A percentile compares a stretch with the other conserved stretches of the same genome.
Evolutionary conservation across 2,797 vertebrate species (phyloP).

Genomic region (Coccyzus lansbergi): DNA sequence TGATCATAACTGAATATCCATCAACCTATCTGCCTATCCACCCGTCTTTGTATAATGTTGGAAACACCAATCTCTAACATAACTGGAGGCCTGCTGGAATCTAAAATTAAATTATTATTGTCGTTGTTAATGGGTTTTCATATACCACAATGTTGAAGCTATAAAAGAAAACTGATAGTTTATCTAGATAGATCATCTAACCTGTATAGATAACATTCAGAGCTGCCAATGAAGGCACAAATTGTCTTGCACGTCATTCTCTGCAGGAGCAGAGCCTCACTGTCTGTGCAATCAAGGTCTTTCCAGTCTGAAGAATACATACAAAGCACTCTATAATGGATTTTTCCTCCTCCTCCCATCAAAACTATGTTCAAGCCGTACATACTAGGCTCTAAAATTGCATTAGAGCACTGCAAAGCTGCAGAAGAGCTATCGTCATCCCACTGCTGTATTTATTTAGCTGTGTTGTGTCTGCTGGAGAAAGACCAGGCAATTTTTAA

Average conservation of each 20-base stretch:
- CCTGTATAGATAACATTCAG: not conserved
- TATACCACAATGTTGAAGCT: not conserved
- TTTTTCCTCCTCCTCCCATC: constrained; percentile 1
- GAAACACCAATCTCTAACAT: not conserved
- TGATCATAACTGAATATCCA: constrained; percentile 25
- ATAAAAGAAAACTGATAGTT: not conserved
- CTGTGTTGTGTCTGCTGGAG: constrained; percentile 1
- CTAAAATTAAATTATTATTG: constrained; percentile 15
- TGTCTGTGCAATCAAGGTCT: not conserved
- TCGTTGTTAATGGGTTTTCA: not conserved
- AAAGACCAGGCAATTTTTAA: not conserved
- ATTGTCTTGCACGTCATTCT: not conserved
- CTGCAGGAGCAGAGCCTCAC: not conserved
- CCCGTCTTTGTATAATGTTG: not conserved
- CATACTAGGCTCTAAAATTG: not conserved
- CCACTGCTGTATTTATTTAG: not conserved
- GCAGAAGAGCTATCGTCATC: not conserved
- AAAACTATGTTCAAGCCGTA: not conserved
- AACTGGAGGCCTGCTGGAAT: not conserved
- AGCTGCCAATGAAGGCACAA: not conserved
- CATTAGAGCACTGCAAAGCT: not conserved
- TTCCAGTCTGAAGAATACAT: not conserved
- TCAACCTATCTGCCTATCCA: not conserved
- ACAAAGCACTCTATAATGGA: not conserved
- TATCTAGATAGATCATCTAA: not conserved